A percentile compares a stretch with the other conserved stretches of the same genome.
These are phyloP conservation scores for Tortrix viridana DNA, from an alignment of 2,888 invertebrate genomes.

Conservation along the genomic window DNA sequence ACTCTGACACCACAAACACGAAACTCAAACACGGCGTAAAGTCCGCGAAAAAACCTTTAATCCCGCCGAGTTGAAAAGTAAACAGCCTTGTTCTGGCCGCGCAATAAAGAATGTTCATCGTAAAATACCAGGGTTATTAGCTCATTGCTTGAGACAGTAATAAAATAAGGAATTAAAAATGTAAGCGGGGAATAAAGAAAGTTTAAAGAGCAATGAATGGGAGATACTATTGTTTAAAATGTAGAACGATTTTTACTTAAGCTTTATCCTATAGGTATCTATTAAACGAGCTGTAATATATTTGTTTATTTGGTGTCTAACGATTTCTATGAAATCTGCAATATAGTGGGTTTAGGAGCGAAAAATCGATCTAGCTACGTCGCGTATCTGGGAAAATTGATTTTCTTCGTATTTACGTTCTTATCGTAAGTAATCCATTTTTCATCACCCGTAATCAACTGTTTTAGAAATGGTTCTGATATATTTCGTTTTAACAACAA, in stretches of 20 bases:
- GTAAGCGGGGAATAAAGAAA: slow-evolving; percentile 10
- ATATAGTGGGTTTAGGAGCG: no score
- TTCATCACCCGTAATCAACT: no score
- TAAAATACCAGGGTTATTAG: slow-evolving; percentile 33
- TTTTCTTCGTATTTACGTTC: no score
- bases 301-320: no score
- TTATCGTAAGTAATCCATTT: no score
- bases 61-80: slow-evolving; percentile 34
- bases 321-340: no score
- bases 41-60: slow-evolving; percentile 33
- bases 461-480: no score
- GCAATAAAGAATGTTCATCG: slow-evolving; percentile 34
- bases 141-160: slow-evolving; percentile 33
- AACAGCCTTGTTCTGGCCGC: slow-evolving; percentile 28
- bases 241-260: background rate
- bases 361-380: no score
- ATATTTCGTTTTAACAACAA: no score
- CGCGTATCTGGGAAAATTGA: no score
- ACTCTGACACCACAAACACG: slow-evolving; percentile 36
- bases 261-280: no score
- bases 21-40: slow-evolving; percentile 34
- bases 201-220: slow-evolving; percentile 5
- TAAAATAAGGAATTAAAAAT: slow-evolving; percentile 27
- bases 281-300: no score
- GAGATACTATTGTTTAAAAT: background rate